A percentile compares a stretch with the other conserved stretches of the same genome.
These are phyloP conservation scores for Drosophila mayri DNA, from an alignment of 1,140 invertebrate genomes.

Conservation along the genomic window DNA sequence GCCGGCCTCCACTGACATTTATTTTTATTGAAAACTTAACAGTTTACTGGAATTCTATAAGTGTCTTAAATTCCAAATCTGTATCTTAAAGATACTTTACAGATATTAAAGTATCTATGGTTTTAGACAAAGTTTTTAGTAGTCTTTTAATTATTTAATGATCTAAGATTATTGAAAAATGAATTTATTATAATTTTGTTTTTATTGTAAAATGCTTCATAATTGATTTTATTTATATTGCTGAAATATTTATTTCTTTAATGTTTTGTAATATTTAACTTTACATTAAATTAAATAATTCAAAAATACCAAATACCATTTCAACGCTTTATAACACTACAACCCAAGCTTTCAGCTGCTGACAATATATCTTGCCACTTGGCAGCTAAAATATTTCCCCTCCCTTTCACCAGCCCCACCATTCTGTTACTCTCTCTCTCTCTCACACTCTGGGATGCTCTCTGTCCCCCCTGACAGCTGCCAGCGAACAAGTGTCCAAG, in stretches of 20 bases:
- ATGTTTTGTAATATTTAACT: neutral
- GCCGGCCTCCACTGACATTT: neutral
- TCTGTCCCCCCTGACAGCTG: slow-evolving; percentile 29
- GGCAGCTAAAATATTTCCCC: slow-evolving; percentile 3
- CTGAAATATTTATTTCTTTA: neutral
- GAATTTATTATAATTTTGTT: too few species aligned
- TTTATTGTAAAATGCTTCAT: too few species aligned
- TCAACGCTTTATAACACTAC: neutral
- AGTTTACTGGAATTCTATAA: neutral
- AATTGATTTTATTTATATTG: too few species aligned
- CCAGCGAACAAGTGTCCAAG: slow-evolving; percentile 70
- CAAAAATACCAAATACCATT: neutral
- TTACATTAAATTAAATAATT: neutral
- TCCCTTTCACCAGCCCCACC: neutral
- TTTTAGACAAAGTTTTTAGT: too few species aligned
- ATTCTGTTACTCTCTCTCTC: neutral
- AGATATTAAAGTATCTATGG: too few species aligned
- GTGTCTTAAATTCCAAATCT: neutral
- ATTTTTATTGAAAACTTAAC: neutral
- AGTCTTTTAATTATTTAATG: too few species aligned
- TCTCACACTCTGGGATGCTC: neutral
- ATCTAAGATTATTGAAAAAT: too few species aligned
- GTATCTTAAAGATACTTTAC: neutral
- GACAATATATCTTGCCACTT: slow-evolving; percentile 16
- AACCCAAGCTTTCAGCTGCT: slow-evolving; percentile 14